A percentile compares a stretch with the other conserved stretches of the same genome.
Evolutionary conservation across 2,888 invertebrate genomes (phyloP).

Genomic region (Megalurothrips usitatus): DNA sequence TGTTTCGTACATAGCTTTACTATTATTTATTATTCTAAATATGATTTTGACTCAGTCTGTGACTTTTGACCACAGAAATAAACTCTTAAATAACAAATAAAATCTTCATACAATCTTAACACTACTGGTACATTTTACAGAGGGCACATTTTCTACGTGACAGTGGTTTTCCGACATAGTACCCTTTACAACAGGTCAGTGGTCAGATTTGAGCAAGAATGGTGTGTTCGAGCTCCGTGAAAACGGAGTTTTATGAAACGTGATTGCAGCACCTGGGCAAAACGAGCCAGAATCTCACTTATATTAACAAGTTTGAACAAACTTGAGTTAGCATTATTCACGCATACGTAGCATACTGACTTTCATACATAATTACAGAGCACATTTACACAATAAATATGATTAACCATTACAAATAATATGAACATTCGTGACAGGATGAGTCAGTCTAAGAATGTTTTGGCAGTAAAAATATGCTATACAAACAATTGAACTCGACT

Average conservation of each 20-base stretch:
- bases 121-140: no score
- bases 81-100: no score
- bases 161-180: no score
- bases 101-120: no score
- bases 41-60: no score
- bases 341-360: not conserved
- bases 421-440: not conserved
- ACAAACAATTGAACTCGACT: not conserved
- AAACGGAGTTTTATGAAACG: not conserved
- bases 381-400: not conserved
- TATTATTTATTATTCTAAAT: no score
- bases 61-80: no score
- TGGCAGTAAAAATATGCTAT: slow-evolving; percentile 26
- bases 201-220: not conserved
- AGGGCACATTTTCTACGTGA: no score
- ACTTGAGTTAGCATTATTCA: not conserved
- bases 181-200: no score
- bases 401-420: not conserved
- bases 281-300: not conserved
- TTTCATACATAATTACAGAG: not conserved
- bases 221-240: slow-evolving; percentile 13
- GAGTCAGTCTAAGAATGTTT: slow-evolving; percentile 28
- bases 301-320: not conserved
- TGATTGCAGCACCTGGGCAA: not conserved
- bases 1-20: no score